A percentile compares a stretch with the other conserved stretches of the same genome.
Evolutionary conservation across 1,140 invertebrate genomes (phyloP).

Genomic region (Gonioctena quinquepunctata): DNA sequence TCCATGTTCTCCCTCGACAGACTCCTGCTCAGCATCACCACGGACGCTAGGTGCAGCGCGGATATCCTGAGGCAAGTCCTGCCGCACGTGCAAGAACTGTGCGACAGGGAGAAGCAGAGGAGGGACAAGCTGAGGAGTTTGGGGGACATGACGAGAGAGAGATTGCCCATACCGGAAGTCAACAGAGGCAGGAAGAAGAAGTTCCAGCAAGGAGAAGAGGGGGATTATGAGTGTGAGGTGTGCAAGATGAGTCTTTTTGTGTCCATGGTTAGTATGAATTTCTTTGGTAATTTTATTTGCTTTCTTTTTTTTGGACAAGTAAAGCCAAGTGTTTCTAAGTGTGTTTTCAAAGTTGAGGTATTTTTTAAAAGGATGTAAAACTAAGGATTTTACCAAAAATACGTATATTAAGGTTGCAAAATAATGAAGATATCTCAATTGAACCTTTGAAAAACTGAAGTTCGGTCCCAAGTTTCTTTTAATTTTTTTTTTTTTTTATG

Average conservation of each 20-base stretch:
- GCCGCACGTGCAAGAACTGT: constrained; percentile 58
- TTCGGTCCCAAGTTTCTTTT: no score
- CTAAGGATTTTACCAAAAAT: no score
- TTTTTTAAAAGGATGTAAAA: no score
- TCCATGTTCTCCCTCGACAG: constrained; percentile 89
- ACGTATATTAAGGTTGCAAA: no score
- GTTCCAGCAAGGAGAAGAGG: constrained; percentile 66
- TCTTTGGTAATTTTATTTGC: no score
- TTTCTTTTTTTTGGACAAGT: no score
- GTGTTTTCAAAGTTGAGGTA: no score
- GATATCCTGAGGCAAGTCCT: constrained; percentile 68
- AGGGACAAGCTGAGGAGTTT: constrained; percentile 54
- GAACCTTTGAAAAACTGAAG: no score
- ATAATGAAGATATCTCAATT: no score
- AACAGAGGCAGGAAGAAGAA: constrained; percentile 60
- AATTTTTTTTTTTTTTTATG: no score
- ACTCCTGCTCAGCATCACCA: constrained; percentile 77
- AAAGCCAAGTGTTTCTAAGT: no score
- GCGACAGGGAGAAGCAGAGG: constrained; percentile 55
- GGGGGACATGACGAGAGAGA: constrained; percentile 68
- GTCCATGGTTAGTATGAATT: constrained; percentile 68
- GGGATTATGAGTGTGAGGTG: constrained; percentile 78
- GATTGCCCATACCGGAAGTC: constrained; percentile 62
- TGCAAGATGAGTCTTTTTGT: constrained; percentile 80
- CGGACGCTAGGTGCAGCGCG: constrained; percentile 68